Conservation (phyloP, 2,888 invertebrate genomes). For the Steromphala cineraria region DNA sequence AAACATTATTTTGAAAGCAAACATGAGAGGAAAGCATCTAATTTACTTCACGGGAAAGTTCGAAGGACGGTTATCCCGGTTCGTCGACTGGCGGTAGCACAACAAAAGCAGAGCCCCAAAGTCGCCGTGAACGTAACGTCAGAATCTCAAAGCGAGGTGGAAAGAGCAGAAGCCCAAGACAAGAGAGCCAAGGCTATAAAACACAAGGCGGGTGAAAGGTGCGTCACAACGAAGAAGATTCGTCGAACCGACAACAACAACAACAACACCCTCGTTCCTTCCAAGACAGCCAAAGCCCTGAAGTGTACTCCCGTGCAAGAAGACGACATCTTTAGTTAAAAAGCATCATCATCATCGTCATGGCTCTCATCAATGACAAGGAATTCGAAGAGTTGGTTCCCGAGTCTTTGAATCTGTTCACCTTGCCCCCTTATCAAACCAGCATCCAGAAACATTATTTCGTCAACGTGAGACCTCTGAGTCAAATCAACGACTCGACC, state of each 20-base stretch:
- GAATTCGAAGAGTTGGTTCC: no score
- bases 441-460: background rate
- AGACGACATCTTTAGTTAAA: background rate
- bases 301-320: background rate
- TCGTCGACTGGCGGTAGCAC: no score
- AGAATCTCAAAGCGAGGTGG: background rate
- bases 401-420: no score
- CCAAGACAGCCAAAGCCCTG: background rate
- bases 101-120: background rate
- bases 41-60: background rate
- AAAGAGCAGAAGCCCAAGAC: no score
- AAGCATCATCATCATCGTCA: no score
- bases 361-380: no score
- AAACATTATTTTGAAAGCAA: background rate
- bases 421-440: no score
- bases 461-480: background rate
- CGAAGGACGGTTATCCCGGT: no score
- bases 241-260: background rate
- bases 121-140: background rate
- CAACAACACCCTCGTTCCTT: background rate
- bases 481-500: background rate
- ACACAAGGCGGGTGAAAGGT: background rate
- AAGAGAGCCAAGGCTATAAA: background rate
- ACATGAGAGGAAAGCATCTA: background rate
- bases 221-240: background rate